Evolutionary conservation across 2,888 invertebrate species (phyloP).

Genomic region (Allygus modestus): DNA sequence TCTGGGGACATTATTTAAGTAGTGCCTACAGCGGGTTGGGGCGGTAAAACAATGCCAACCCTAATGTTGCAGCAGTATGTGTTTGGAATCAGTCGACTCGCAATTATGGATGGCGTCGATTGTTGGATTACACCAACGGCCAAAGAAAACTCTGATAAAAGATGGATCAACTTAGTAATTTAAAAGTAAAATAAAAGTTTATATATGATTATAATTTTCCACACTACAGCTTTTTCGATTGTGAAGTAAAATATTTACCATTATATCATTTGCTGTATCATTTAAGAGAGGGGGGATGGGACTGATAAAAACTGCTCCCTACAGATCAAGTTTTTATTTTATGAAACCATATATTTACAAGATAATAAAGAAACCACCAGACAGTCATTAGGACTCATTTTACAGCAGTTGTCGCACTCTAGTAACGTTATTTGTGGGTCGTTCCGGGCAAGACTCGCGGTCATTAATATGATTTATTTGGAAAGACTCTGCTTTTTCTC

Average conservation of each 20-base stretch:
- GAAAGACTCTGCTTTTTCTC: slow-evolving; percentile 28
- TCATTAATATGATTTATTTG: slow-evolving; percentile 18
- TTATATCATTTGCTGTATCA: background rate
- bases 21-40: background rate
- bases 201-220: background rate
- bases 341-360: background rate
- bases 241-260: too few relatives aligned
- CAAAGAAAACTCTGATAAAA: too few relatives aligned
- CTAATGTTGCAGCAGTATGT: background rate
- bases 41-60: background rate
- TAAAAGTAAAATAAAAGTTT: too few relatives aligned
- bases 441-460: slow-evolving; percentile 20
- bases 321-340: background rate
- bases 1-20: background rate
- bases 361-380: slow-evolving; percentile 38
- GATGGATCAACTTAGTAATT: too few relatives aligned
- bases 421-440: slow-evolving; percentile 37
- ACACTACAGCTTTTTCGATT: too few relatives aligned
- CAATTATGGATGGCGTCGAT: too few relatives aligned
- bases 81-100: too few relatives aligned
- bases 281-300: background rate
- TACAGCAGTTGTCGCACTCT: slow-evolving; percentile 42
- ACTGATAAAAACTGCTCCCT: background rate
- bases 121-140: too few relatives aligned
- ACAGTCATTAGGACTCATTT: slow-evolving; percentile 42